These are phyloP conservation scores for Plodia interpunctella DNA, from an alignment of 1,140 invertebrate genomes.

Conservation along the genomic window DNA sequence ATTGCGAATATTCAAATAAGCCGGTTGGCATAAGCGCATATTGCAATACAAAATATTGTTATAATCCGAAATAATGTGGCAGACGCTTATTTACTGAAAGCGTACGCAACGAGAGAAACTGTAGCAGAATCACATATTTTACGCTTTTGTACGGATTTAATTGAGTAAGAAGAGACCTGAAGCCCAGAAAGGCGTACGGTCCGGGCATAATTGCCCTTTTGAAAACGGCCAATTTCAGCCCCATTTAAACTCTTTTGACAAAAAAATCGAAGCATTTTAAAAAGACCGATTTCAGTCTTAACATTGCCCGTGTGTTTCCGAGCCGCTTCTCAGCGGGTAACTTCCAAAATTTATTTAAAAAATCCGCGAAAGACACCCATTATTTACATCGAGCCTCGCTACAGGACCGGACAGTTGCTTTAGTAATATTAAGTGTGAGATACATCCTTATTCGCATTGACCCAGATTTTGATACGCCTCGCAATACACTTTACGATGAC, in stretches of 20 bases:
- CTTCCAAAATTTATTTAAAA: slow-evolving; percentile 70
- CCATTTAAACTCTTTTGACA: too few species aligned
- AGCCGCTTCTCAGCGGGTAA: slow-evolving; percentile 52
- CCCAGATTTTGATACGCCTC: slow-evolving; percentile 63
- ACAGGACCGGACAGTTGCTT: slow-evolving; percentile 47
- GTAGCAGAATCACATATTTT: slow-evolving; percentile 72
- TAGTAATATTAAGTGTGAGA: slow-evolving; percentile 71
- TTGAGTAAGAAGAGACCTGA: slow-evolving; percentile 65
- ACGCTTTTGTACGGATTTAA: slow-evolving; percentile 69
- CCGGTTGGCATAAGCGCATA: slow-evolving; percentile 35
- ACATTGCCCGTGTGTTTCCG: too few species aligned
- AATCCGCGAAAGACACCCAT: slow-evolving; percentile 61
- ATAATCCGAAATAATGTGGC: slow-evolving; percentile 69
- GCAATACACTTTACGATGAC: slow-evolving; percentile 69
- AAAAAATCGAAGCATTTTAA: too few species aligned
- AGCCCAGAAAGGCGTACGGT: slow-evolving; percentile 12
- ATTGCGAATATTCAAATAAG: slow-evolving; percentile 12
- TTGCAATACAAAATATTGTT: slow-evolving; percentile 63
- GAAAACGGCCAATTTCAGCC: too few species aligned
- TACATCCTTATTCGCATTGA: slow-evolving; percentile 62
- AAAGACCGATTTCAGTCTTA: too few species aligned
- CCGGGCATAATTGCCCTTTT: too few species aligned
- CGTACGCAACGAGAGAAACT: slow-evolving; percentile 50
- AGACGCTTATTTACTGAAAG: slow-evolving; percentile 64
- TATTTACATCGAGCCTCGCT: slow-evolving; percentile 60